Evolutionary conservation across 1,140 invertebrate species (phyloP), one percentile per base, ranked within the genome.

Genomic region (Drosophila baimaii): DNA sequence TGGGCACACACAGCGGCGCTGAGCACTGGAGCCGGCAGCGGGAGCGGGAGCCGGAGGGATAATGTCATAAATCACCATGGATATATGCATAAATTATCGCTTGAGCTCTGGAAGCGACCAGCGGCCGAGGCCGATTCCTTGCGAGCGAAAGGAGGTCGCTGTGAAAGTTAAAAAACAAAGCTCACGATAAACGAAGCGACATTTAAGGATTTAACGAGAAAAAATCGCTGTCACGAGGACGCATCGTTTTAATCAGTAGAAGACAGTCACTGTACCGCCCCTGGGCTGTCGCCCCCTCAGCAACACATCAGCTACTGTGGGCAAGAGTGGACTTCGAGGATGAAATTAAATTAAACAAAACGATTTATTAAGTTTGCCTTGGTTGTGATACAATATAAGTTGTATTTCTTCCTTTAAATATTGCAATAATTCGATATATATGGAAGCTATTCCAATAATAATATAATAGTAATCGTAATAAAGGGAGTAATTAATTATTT

Each of bases 11-110:
- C 31, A 54, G 51, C 19, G 51, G 35, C 44, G 23, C 44, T 47
- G 44, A 17, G 46, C n/a, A 25, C 25, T 27, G 25, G 29, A 8
- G 54, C 27, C 12, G n/a, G 31, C 4, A 37, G 49, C 12, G 21
- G 44, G 13, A 23, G 29, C 23, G 19, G 29, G 13, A 33, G 2
- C 29, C 52, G 54, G 52, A 17, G 21, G 68, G 68, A 76, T 41
- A 51, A 77, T 74, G 65, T 66, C 77, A 80, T 88, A 88, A 89
- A 88, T 88, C 80, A 89, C 77, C 78, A 84, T 89, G 80, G 84
- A 88, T 88, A 80, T 74, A 88, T 88, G 83, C 83, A 88, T 88
- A 88, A 88, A 88, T 88, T 88, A 89, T 89, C 54, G 77, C 82
- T 61, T 21, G 63, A 63, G 63, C 46, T 47, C 75, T 62, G 35